Percentiles rank a stretch among this genome's conserved stretches.
These are phyloP conservation scores for Antitype chi DNA, from an alignment of 2,888 invertebrate genomes.

Conservation along the genomic window DNA sequence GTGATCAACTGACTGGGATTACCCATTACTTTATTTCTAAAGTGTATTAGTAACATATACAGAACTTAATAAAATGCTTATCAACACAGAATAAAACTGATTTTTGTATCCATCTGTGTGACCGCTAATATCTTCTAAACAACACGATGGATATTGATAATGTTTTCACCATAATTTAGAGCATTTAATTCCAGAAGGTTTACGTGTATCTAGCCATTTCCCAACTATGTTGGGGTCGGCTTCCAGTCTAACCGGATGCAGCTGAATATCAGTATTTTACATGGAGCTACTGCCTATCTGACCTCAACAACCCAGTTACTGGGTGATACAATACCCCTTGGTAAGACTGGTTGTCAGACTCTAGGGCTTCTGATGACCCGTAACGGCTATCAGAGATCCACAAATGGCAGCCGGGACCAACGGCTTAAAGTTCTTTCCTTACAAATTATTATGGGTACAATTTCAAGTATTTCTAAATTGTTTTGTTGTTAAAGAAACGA, in stretches of 20 bases:
- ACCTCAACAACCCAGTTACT: too few species aligned
- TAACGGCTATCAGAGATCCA: too few species aligned
- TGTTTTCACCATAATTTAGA: background rate
- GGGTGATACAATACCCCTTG: too few species aligned
- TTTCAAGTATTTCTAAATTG: conserved; percentile 9
- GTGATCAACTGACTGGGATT: background rate
- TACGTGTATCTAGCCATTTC: too few species aligned
- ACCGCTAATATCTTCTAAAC: background rate
- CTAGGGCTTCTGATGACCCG: too few species aligned
- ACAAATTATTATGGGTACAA: conserved; percentile 5
- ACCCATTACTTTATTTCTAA: conserved; percentile 7
- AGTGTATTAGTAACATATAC: background rate
- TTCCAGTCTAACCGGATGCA: too few species aligned
- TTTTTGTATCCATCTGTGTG: background rate
- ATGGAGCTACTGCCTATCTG: too few species aligned
- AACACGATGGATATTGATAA: background rate
- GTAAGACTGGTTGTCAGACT: too few species aligned
- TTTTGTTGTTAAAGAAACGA: conserved; percentile 21
- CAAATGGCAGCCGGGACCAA: too few species aligned
- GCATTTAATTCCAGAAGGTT: background rate
- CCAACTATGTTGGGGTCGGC: too few species aligned
- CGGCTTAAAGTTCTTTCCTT: background rate
- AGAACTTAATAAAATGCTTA: background rate
- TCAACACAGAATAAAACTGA: background rate
- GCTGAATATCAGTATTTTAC: too few species aligned